These are phyloP conservation scores for Aurelia aurita DNA, from an alignment of 30 jellyfish, hydroid and myxozoan genomes.

Conservation along the genomic window DNA sequence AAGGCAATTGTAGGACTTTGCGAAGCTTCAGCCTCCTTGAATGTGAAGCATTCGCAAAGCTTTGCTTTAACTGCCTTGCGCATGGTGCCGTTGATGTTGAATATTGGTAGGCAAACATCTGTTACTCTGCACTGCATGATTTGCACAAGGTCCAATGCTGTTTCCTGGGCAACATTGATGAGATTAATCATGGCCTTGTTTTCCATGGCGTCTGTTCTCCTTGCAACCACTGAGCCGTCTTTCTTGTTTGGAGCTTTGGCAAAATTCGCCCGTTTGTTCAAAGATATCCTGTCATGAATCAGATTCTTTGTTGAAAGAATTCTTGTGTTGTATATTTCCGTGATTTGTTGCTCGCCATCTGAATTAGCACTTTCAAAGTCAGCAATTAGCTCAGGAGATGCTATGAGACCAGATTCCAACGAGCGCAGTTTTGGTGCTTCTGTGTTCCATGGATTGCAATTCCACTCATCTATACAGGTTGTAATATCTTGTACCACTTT, in stretches of 20 bases:
- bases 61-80: slow-evolving; percentile 46
- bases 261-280: no score
- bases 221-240: no score
- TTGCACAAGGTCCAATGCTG: slow-evolving; percentile 25
- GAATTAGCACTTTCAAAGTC: no score
- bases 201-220: slow-evolving; percentile 1
- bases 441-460: no score
- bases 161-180: slow-evolving; percentile 16
- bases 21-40: slow-evolving; percentile 5
- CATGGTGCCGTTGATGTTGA: slow-evolving; percentile 49
- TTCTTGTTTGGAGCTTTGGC: no score
- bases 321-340: neutral
- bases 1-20: slow-evolving; percentile 38
- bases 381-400: no score
- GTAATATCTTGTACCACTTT: slow-evolving; percentile 21
- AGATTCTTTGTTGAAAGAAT: neutral
- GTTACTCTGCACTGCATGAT: slow-evolving; percentile 40
- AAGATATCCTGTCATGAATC: neutral
- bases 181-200: slow-evolving; percentile 23
- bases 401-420: no score
- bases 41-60: slow-evolving; percentile 3
- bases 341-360: no score
- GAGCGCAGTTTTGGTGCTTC: no score
- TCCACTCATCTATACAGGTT: no score
- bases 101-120: slow-evolving; percentile 32